Evolutionary conservation across 1,140 invertebrate species (phyloP).

Genomic region (Ericerus pela): DNA sequence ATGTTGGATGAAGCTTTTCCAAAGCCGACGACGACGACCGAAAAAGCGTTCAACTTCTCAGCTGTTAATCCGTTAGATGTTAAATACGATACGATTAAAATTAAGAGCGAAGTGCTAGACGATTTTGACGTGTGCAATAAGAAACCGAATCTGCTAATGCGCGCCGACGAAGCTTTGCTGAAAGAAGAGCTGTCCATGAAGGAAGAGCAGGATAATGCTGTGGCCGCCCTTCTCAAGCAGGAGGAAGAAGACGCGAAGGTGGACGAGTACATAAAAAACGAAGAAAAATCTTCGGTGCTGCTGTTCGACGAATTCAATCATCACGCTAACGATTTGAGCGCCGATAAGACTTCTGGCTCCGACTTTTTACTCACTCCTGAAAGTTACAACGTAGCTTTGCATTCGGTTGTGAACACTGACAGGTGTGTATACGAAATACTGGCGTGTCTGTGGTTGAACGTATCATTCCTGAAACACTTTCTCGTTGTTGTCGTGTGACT

Average conservation of each 20-base stretch:
- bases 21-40: neutral
- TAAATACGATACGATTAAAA: neutral
- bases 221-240: neutral
- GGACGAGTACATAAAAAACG: conserved; percentile 2
- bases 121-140: neutral
- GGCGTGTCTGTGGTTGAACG: neutral
- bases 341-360: neutral
- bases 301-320: neutral
- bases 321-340: neutral
- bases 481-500: too few species aligned
- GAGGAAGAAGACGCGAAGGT: conserved; percentile 5
- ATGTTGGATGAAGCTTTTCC: neutral
- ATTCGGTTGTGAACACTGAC: neutral
- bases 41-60: neutral
- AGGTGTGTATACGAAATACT: neutral
- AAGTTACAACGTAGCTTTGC: conserved; percentile 2
- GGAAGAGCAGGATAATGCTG: conserved; percentile 1
- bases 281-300: neutral
- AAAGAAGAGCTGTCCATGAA: conserved; percentile 1
- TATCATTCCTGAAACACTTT: too few species aligned
- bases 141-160: neutral
- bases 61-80: neutral
- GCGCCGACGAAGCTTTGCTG: neutral
- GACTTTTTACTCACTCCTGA: neutral
- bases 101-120: neutral